Conservation (phyloP, 1,140 invertebrate genomes). For the Nephila pilipes region DNA sequence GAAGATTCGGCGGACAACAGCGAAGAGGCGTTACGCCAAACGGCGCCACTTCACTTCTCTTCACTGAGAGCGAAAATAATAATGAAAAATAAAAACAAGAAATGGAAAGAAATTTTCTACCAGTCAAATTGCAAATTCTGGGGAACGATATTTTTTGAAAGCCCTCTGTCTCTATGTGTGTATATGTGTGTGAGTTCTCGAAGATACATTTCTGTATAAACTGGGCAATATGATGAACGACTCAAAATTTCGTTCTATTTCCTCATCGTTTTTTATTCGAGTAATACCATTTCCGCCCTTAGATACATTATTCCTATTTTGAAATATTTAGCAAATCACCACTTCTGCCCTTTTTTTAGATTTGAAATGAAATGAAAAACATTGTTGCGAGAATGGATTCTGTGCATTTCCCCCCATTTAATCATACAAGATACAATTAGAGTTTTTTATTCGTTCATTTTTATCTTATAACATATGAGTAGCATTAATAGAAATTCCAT, state of each 20-base stretch:
- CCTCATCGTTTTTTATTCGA: constrained; percentile 33
- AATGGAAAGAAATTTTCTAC: constrained; percentile 70
- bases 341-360: no score
- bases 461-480: no score
- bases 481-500: no score
- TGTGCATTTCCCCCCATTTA: no score
- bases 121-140: constrained; percentile 76
- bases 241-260: constrained; percentile 43
- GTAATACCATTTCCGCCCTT: not conserved
- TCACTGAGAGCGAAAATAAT: constrained; percentile 49
- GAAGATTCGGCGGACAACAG: constrained; percentile 74
- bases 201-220: constrained; percentile 66
- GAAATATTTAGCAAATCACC: constrained; percentile 37
- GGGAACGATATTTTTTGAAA: constrained; percentile 71
- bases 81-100: constrained; percentile 54
- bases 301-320: constrained; percentile 24
- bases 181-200: constrained; percentile 1
- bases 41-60: constrained; percentile 41
- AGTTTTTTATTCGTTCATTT: no score
- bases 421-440: no score
- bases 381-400: no score
- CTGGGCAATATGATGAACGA: constrained; percentile 60
- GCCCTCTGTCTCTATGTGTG: constrained; percentile 8
- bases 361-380: no score
- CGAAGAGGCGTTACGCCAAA: constrained; percentile 72